Base-by-base conservation (phyloP, 2,113 vertebrate species). In the Zeus faber region DNA sequence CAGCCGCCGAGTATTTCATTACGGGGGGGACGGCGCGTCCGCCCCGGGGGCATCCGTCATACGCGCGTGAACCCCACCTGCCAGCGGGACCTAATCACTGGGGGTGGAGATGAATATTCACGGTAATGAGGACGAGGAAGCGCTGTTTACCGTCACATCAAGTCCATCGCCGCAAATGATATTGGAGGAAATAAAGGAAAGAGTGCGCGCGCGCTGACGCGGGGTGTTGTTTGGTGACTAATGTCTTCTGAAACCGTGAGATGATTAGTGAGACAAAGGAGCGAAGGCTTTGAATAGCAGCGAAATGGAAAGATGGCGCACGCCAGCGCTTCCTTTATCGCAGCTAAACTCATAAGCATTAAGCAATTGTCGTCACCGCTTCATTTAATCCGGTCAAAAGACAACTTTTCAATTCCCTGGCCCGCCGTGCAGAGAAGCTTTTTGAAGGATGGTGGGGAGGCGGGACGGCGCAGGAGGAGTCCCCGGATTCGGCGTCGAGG, bases 1-100 rank as follows among this genome's bases (percentile, higher is more conserved):
- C 67, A 74, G 54, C 49, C 17, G 61, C 17, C 3, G 49, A 71
- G 57, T 63, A 69, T 79, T 81, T 81, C 62, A 83, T 79, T 74
- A 77, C 55, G 54, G 45, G 1, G 6, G 27, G 26, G 26, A 66
- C 51, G 49, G 23, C 67, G 63, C 67, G 66, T 72, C 60, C 49
- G 62, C 54, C 49, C 52, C 54, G 3, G 0, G 33, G 11, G 58
- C 35, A 57, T 75, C 64, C 24, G 37, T 73, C 58, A 77, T 65
- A 59, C 20, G 16, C 56, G 54, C 73, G 64, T 56, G 54, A 67
- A 55, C 7, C 40, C 52, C 58, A 68, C 26, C 44, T 58, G 54
- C 80, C 39, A 37, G 29, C 9, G 13, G 49, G 20, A 31, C 23
- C 25, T 68, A 58, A 72, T 70, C 35, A 29, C n/a, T n/a, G 70